Evolutionary conservation across 2,113 vertebrate genomes (phyloP).

Genomic region (Ptyas mucosa): DNA sequence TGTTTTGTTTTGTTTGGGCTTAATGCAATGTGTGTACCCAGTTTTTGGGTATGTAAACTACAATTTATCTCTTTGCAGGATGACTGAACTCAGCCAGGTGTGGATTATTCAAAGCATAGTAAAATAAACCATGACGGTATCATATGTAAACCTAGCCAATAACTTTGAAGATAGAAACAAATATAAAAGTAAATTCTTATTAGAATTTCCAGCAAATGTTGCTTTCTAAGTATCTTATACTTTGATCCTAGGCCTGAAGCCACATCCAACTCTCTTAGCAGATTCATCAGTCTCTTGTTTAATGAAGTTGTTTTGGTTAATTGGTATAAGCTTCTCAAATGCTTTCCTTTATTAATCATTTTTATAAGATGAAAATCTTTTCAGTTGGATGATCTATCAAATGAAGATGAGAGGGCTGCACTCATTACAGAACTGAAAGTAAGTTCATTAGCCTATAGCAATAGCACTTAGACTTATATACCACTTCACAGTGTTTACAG

Average conservation of each 20-base stretch:
- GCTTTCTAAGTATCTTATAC: not conserved
- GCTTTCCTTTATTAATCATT: not conserved
- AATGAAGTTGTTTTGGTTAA: not conserved
- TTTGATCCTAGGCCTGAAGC: not conserved
- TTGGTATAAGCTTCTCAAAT: not conserved
- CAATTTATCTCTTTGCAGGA: not conserved
- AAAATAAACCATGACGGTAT: not conserved
- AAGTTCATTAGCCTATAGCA: not conserved
- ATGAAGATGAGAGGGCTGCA: not conserved
- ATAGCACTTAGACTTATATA: no score
- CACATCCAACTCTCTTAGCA: not conserved
- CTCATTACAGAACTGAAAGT: not conserved
- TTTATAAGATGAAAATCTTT: not conserved
- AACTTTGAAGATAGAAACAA: not conserved
- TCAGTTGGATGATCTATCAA: not conserved
- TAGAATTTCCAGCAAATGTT: not conserved
- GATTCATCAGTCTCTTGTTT: not conserved
- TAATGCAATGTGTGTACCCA: not conserved
- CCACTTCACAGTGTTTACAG: no score
- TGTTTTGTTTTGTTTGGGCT: not conserved
- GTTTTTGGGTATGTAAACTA: not conserved
- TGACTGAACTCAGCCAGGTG: not conserved
- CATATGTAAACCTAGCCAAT: not conserved
- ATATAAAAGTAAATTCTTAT: not conserved
- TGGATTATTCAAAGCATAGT: not conserved